phyloP scores from a whole-genome alignment of 2,113 vertebrate species.

The Thunnus thynnus region DNA sequence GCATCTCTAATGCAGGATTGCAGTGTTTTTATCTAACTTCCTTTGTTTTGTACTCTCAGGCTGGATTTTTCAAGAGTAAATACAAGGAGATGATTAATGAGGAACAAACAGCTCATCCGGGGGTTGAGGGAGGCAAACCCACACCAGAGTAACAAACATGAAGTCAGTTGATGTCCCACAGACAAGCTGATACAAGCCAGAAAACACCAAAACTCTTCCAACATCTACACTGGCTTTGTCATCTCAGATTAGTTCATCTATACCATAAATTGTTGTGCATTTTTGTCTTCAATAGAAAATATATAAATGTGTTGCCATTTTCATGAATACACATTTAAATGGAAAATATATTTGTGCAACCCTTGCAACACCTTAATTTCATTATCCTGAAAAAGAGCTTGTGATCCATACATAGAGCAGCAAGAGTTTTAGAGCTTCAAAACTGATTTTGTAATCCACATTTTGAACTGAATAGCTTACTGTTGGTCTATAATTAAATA shows the following conservation, averaged over 20 bases:
- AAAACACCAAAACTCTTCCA: neutral
- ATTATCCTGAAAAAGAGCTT: no score
- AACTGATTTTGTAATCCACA: no score
- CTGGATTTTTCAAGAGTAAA: slow-evolving; percentile 90
- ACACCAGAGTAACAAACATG: neutral
- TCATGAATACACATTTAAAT: no score
- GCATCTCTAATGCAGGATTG: neutral
- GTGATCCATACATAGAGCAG: no score
- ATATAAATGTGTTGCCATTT: no score
- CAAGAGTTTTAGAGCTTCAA: no score
- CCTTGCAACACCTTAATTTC: no score
- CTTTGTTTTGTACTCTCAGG: slow-evolving; percentile 67
- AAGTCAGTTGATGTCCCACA: neutral
- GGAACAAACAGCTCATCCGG: neutral
- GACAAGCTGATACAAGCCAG: neutral
- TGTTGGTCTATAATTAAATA: neutral
- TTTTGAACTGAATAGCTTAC: no score
- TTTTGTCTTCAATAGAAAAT: no score
- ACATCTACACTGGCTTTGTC: neutral
- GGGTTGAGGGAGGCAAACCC: neutral
- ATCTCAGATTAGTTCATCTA: neutral
- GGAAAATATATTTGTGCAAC: no score
- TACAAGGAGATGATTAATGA: slow-evolving; percentile 83
- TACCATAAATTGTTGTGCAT: neutral
- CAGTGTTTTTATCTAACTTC: neutral